Evolutionary conservation across 1,140 invertebrate genomes (phyloP), one percentile per base, ranked within the genome.

Genomic region (Nasonia longicornis): DNA sequence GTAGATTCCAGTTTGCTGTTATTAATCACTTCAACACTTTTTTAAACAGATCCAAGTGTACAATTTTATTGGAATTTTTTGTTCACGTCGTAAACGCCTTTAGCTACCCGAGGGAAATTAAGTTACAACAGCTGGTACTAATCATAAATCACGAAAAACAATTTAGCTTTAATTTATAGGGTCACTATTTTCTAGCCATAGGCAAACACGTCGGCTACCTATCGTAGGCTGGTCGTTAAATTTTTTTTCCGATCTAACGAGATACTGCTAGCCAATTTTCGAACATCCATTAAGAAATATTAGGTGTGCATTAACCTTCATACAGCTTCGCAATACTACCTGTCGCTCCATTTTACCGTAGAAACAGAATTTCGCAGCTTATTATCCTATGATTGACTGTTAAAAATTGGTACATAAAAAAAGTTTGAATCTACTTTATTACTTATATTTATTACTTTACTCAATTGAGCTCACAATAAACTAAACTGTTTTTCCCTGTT

Each of bases 111-210:
- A 14, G 35, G 64, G 31, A 48, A 67, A 67, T 77, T 45, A 77
- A 70, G 38, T 70, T 52, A 70, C 22, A 35, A 35, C 14, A 4
- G 11, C 58, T 48, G 3, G 20, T 6, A 77, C 35, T n/a, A 52
- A 69, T 70, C 66, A 22, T 77, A 77, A 77, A 77, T 77, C 76
- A 12, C 29, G 16, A 45, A 48, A 70, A 70, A 35, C 3, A 77
- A 77, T 77, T 70, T 52, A 10, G 45, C 22, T 70, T 2, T 26
- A 31, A 45, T 70, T 77, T 77, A 77, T 70, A n/a, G 66, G 3
- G 6, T 70, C 26, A 70, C 48, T 48, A 35, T 52, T 35, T 10
- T 31, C 66, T 4, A 52, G 42, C 66, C 3, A n/a, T 31, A 52
- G 48, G 48, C 35, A 70, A 70, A 70, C 26, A 31, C 0, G 12